phyloP scores from a whole-genome alignment of 2,113 vertebrate species.

The Dasyprocta punctata region DNA sequence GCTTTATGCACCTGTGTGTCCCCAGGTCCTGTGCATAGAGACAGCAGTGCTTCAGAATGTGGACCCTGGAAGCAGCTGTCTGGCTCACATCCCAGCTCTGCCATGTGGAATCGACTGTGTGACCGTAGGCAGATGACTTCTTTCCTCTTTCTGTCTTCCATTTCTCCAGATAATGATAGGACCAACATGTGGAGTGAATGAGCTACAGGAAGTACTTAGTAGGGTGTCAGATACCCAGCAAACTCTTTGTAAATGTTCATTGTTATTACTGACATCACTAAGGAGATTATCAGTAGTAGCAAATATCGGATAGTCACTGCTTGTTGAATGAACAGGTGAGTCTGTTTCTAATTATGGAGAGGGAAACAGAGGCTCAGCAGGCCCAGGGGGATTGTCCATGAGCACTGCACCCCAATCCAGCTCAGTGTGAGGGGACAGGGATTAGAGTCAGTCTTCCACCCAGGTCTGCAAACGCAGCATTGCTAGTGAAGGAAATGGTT shows the following conservation, averaged over 20 bases:
- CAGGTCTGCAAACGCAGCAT: background rate
- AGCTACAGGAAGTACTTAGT: background rate
- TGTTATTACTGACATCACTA: background rate
- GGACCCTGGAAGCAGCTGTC: background rate
- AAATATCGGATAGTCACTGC: background rate
- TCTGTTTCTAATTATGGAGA: background rate
- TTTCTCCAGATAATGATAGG: background rate
- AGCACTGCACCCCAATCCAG: background rate
- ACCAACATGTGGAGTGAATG: background rate
- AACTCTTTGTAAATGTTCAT: background rate
- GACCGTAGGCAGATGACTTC: background rate
- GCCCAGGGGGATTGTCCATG: too few relatives aligned
- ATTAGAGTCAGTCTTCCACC: too few relatives aligned
- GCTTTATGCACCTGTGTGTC: background rate
- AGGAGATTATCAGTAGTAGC: background rate
- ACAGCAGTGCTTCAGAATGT: fast-evolving
- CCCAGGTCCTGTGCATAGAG: background rate
- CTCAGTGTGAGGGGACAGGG: fast-evolving
- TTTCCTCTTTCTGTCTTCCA: background rate
- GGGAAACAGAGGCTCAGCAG: background rate
- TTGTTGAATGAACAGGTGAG: background rate
- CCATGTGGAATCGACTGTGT: too few relatives aligned
- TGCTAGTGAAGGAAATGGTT: background rate
- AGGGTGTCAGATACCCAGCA: background rate
- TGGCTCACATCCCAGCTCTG: background rate